phyloP scores from a whole-genome alignment of 2,113 vertebrate genomes.

The Progne subis region DNA sequence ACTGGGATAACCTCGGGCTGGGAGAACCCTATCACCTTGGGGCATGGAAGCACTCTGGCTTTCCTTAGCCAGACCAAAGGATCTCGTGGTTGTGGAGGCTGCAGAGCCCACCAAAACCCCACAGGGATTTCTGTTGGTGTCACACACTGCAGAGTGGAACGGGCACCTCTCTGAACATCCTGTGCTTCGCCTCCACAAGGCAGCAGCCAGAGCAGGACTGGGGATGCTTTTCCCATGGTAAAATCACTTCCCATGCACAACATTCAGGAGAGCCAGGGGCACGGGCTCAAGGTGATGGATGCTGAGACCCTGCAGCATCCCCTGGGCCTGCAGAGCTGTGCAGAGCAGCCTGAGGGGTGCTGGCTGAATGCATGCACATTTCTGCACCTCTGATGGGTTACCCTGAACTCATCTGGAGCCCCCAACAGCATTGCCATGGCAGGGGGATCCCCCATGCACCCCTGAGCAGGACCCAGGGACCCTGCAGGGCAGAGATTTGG shows the following conservation, averaged over 20 bases:
- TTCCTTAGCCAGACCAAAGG: neutral
- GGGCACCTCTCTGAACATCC: accelerated
- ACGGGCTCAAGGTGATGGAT: neutral
- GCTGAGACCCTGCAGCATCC: neutral
- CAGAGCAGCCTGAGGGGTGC: neutral
- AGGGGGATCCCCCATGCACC: too few relatives aligned
- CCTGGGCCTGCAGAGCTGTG: neutral
- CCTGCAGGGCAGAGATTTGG: neutral
- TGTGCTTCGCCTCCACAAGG: neutral
- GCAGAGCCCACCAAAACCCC: neutral
- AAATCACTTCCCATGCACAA: neutral
- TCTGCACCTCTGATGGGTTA: neutral
- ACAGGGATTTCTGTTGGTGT: neutral
- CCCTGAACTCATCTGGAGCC: neutral
- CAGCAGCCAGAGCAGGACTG: neutral
- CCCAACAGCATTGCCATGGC: neutral
- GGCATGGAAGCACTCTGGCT: neutral
- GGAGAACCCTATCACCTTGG: too few relatives aligned
- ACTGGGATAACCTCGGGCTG: too few relatives aligned
- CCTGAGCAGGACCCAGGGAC: neutral
- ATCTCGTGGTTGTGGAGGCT: neutral
- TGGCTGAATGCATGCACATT: neutral
- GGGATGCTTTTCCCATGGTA: neutral
- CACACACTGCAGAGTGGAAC: too few relatives aligned
- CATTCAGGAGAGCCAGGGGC: neutral